Base-by-base conservation (phyloP, 2,113 vertebrate species). In the Balaenoptera acutorostrata region DNA sequence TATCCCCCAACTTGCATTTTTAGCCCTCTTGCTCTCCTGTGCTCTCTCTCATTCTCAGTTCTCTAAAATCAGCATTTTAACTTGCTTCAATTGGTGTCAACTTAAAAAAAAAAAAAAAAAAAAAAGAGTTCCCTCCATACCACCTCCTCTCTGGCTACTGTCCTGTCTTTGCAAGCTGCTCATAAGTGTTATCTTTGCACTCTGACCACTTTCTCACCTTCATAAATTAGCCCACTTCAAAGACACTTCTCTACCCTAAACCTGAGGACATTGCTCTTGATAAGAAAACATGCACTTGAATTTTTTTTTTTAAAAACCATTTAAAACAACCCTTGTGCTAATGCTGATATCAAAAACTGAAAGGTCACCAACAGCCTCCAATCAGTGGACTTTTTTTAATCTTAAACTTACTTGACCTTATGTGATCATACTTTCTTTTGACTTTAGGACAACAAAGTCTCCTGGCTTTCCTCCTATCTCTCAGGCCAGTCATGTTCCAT, bases 391-490 rank as follows among this genome's bases (percentile, higher is more conserved):
- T 21, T 74, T 41, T 63, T 84, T 49, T 61, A 36, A 55, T 93
- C 69, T 97, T 93, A 78, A 77, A 87, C 27, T 81, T 41, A 64
- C 1, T 72, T 95, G 83, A 89, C 61, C 61, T 84, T 96, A 82
- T 18, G 18, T 59, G 44, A 87, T 15, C 12, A 69, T 23, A 69
- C 14, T 81, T 96, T 89, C 69, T 95, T 57, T 85, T 64, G 18
- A 92, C 44, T 69, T 66, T 81, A 12, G 69, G 49, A 88, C 14
- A 36, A 77, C 15, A 36, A 63, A 81, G 25, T 59, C 21, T 81
- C 41, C 27, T 95, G 61, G 83, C 41, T 96, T 61, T 85, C 39
- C 74, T 95, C 59, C 61, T 95, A n/a, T 84, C 64, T 97, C 49
- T 77, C 78, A 77, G 29, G 59, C 2, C 59, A 89, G 8, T 81